Evolutionary conservation across 2,797 vertebrate genomes (phyloP), one percentile per base, ranked within the genome.

Genomic region (Acridotheres tristis): DNA sequence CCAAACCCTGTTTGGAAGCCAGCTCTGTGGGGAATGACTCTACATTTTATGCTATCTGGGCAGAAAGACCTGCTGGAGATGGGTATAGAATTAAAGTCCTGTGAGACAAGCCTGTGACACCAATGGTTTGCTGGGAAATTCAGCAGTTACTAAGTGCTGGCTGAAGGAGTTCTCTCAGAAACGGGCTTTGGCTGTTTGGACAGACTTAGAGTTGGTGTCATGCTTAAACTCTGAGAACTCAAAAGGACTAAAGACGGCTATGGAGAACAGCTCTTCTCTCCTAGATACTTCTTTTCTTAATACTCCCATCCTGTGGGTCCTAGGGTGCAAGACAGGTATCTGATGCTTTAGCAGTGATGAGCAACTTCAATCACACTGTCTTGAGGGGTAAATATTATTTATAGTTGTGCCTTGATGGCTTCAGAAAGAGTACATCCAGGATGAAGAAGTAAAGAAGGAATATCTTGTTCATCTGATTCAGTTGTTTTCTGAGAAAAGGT

Each of bases 121-220:
- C 0, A 65, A 30, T 48, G 34, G 8, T 58, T 83, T 90, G 43
- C 65, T 92, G 51, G 54, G 27, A 73, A 81, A 32, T 1, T 13
- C 45, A 59, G 48, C 45, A 16, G 17, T 73, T 77, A 40, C 26
- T 34, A 47, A 54, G n/a, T 0, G 3, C 22, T 72, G 47, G 11
- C 57, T 76, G 40, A 59, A 93, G 77, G 71, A 61, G 14, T 29
- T 67, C 22, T 50, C 18, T 55, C 58, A 58, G 50, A 57, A 85
- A 74, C 53, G 48, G 38, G 7, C 48, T 63, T 3, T 63, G 30
- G 22, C 75, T 93, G 11, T 72, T 88, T 43, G 45, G n/a, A 62
- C 29, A 65, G 55, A 50, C 10, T 32, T 72, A 5, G 15, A 50
- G 36, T 26, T 47, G 26, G 13, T 78, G 75, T 62, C 0, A 0